Conservation (phyloP, 1,140 invertebrate species). For the Homalodisca vitripennis region DNA sequence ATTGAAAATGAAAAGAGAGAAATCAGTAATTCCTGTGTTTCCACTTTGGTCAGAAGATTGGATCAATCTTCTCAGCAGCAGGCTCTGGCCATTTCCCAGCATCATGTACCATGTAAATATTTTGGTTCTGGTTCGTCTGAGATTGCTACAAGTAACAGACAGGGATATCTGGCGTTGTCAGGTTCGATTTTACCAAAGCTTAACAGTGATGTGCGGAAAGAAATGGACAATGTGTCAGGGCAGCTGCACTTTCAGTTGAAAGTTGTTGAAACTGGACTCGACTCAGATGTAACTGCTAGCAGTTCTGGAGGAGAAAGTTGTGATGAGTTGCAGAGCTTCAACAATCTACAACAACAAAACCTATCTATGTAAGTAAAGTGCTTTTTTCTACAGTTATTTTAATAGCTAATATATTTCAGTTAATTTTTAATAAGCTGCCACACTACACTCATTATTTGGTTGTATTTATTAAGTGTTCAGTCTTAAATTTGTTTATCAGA, state of each 20-base stretch:
- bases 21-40: not conserved
- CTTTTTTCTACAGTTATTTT: too few species aligned
- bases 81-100: constrained; percentile 39
- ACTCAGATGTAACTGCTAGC: constrained; percentile 91
- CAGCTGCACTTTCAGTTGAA: constrained; percentile 67
- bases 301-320: constrained; percentile 92
- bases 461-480: too few species aligned
- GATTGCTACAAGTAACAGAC: constrained; percentile 44
- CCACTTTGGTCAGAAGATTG: constrained; percentile 52
- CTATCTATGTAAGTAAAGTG: constrained; percentile 72
- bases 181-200: constrained; percentile 52
- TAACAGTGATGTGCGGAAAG: constrained; percentile 50
- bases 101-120: constrained; percentile 48
- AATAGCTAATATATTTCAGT: too few species aligned
- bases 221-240: constrained; percentile 64
- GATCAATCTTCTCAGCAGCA: constrained; percentile 49
- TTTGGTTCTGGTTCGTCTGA: constrained; percentile 62
- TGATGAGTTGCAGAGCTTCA: constrained; percentile 82
- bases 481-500: too few species aligned
- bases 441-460: too few species aligned
- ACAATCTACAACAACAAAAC: constrained; percentile 69
- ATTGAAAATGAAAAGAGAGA: constrained; percentile 1
- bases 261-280: constrained; percentile 69
- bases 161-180: constrained; percentile 42
- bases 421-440: too few species aligned